Evolutionary conservation across 2,797 vertebrate species (phyloP).

Genomic region (Spinus olivaceus): DNA sequence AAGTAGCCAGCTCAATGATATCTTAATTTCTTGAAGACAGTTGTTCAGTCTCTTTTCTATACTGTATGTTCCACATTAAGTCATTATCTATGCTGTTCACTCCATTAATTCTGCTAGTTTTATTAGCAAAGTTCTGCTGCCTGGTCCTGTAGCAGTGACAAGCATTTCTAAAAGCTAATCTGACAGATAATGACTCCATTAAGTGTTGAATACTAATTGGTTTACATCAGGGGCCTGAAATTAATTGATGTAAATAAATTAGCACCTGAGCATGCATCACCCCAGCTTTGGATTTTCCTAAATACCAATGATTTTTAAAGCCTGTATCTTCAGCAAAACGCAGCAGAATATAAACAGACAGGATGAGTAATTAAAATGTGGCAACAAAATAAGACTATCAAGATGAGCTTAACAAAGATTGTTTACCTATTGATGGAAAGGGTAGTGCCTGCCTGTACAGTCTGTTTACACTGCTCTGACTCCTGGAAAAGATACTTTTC

Average conservation of each 20-base stretch:
- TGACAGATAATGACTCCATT: slow-evolving; percentile 99
- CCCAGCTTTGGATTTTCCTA: slow-evolving; percentile 76
- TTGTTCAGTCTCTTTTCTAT: slow-evolving; percentile 85
- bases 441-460: slow-evolving; percentile 27
- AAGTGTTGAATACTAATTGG: slow-evolving; percentile 92
- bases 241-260: slow-evolving; percentile 99
- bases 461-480: slow-evolving; percentile 35
- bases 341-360: slow-evolving; percentile 67
- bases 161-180: slow-evolving; percentile 90
- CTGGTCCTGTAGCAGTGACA: slow-evolving; percentile 84
- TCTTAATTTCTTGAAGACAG: slow-evolving; percentile 86
- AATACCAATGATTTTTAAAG: slow-evolving; percentile 73
- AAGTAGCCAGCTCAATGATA: slow-evolving; percentile 82
- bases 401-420: slow-evolving; percentile 59
- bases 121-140: slow-evolving; percentile 87
- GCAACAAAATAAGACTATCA: slow-evolving; percentile 70
- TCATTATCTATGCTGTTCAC: slow-evolving; percentile 93
- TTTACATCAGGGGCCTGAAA: slow-evolving; percentile 90
- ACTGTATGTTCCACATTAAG: slow-evolving; percentile 93
- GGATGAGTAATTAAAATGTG: slow-evolving; percentile 74
- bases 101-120: slow-evolving; percentile 95
- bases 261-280: slow-evolving; percentile 88
- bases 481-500: slow-evolving; percentile 39
- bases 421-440: slow-evolving; percentile 53
- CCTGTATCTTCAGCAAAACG: slow-evolving; percentile 69